These are phyloP conservation scores for Orussus abietinus DNA, from an alignment of 1,140 invertebrate species.

Conservation along the genomic window DNA sequence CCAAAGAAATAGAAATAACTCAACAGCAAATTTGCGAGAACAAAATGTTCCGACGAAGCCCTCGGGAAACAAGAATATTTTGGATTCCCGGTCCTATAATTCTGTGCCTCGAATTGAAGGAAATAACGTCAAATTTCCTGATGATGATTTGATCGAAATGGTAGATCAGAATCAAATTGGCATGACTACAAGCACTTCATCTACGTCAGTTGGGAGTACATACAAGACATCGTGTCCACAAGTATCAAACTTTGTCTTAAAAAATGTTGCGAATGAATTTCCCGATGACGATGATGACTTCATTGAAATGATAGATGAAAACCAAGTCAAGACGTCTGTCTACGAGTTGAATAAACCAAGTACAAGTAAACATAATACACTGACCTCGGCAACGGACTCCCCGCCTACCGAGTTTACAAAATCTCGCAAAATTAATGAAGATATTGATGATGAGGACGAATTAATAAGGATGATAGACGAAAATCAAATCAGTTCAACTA, in stretches of 20 bases:
- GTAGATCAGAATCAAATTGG: neutral
- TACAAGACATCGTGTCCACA: neutral
- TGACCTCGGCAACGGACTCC: no score
- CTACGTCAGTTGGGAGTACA: neutral
- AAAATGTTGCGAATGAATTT: conserved; percentile 1
- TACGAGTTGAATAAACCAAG: no score
- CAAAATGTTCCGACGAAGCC: no score
- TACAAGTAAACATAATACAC: no score
- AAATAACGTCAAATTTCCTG: neutral
- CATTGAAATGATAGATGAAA: neutral
- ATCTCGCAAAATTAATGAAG: neutral
- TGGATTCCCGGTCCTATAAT: no score
- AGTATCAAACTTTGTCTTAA: neutral
- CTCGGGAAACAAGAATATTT: no score
- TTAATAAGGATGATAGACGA: conserved; percentile 23
- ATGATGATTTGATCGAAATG: neutral
- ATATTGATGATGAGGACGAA: conserved; percentile 20
- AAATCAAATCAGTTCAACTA: conserved; percentile 6
- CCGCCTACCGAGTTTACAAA: neutral
- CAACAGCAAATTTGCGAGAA: no score
- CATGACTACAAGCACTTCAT: neutral
- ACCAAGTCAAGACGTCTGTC: no score
- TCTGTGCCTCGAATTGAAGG: neutral
- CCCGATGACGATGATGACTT: neutral
- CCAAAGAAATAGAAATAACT: no score